Conservation (phyloP, 2,113 vertebrate species). For the Myanophis thanlyinensis region DNA sequence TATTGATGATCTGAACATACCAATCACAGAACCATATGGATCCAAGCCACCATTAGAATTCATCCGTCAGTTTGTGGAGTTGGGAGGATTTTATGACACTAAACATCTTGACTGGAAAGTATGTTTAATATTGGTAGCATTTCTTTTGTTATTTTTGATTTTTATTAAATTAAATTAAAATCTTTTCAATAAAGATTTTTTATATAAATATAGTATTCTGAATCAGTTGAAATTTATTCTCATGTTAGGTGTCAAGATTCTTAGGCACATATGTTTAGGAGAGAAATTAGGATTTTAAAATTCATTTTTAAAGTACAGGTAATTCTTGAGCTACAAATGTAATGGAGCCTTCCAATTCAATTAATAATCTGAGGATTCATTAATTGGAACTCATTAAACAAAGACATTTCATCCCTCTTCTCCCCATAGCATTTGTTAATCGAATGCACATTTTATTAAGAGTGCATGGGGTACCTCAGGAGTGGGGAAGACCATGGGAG, state of each 20-base stretch:
- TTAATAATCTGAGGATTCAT: neutral
- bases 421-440: neutral
- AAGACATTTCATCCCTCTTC: neutral
- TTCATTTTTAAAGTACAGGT: neutral
- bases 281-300: neutral
- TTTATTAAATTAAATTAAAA: neutral
- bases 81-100: constrained; percentile 66
- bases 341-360: neutral
- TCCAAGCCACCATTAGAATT: constrained; percentile 67
- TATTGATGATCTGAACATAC: constrained; percentile 69
- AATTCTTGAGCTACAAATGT: neutral
- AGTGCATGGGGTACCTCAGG: neutral
- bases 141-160: constrained; percentile 1
- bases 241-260: neutral
- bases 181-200: neutral
- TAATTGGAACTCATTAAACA: neutral
- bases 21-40: constrained; percentile 56
- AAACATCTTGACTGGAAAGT: constrained; percentile 67
- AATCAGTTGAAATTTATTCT: neutral
- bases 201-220: neutral
- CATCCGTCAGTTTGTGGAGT: constrained; percentile 66
- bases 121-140: constrained; percentile 1
- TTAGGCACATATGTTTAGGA: neutral
- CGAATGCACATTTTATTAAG: neutral
- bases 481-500: neutral